A percentile compares a stretch with the other conserved stretches of the same genome.
These are phyloP conservation scores for Lutjanus erythropterus DNA, from an alignment of 2,113 vertebrate species.

Conservation along the genomic window DNA sequence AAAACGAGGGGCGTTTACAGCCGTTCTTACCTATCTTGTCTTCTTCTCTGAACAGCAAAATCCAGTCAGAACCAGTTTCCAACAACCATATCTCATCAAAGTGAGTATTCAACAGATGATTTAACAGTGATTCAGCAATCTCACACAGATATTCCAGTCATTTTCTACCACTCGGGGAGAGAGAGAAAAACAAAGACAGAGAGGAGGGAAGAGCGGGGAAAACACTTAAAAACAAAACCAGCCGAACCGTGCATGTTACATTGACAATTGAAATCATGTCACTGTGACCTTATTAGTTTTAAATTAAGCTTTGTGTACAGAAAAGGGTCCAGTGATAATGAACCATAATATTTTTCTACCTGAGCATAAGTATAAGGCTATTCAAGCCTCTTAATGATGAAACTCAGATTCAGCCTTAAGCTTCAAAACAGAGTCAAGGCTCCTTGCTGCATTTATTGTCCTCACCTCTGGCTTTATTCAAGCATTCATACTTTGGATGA, in stretches of 20 bases:
- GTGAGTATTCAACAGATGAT: neutral
- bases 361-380: neutral
- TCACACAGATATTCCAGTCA: too few relatives aligned
- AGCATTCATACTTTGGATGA: neutral
- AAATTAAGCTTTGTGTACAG: constrained; percentile 5
- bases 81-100: neutral
- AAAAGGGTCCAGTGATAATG: neutral
- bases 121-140: neutral
- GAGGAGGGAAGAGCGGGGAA: neutral
- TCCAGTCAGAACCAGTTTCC: neutral
- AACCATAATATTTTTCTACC: neutral
- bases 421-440: neutral
- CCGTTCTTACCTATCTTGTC: neutral
- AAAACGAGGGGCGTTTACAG: neutral
- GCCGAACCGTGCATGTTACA: constrained; percentile 13
- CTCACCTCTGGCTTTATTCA: neutral
- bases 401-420: neutral
- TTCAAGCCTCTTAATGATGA: constrained; percentile 1
- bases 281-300: constrained; percentile 3
- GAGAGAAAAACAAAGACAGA: neutral
- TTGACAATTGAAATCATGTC: neutral
- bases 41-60: neutral
- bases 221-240: neutral
- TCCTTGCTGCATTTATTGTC: neutral
- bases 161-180: neutral